phyloP scores from a whole-genome alignment of 2,888 invertebrate species.

The Philopedon plagiatum region DNA sequence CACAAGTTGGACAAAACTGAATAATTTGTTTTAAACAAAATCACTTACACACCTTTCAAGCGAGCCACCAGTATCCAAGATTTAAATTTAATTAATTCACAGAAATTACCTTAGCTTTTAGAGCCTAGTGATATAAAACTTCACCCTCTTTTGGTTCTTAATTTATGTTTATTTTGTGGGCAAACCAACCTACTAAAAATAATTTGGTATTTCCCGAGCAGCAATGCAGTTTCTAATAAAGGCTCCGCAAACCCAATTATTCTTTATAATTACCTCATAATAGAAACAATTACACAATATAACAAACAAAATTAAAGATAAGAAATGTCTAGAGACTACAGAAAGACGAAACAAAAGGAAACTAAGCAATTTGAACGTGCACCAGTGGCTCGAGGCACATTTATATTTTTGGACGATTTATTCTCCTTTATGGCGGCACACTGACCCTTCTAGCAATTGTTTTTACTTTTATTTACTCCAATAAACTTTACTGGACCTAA shows the following conservation, averaged over 20 bases:
- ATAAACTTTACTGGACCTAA: slow-evolving; percentile 46
- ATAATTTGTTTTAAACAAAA: no score
- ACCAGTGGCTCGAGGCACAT: slow-evolving; percentile 42
- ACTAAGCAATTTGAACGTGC: slow-evolving; percentile 42
- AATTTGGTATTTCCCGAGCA: slow-evolving; percentile 1
- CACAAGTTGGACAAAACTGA: no score
- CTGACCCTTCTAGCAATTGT: slow-evolving; percentile 39
- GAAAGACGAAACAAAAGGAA: slow-evolving; percentile 38
- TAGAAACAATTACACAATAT: slow-evolving; percentile 46
- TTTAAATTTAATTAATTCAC: no score
- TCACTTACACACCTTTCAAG: no score
- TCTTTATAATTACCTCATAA: slow-evolving; percentile 49
- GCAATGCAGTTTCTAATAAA: slow-evolving; percentile 27
- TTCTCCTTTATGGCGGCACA: slow-evolving; percentile 44
- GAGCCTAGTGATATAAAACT: no score
- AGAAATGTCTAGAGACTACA: slow-evolving; percentile 32
- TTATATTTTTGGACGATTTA: slow-evolving; percentile 50
- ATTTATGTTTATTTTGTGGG: no score
- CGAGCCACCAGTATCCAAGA: no score
- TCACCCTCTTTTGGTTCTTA: no score
- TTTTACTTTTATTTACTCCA: slow-evolving; percentile 47
- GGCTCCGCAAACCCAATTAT: slow-evolving; percentile 28
- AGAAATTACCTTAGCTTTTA: no score
- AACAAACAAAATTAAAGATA: slow-evolving; percentile 45
- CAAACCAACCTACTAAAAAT: not conserved